These are phyloP conservation scores for Ditylenchus dipsaci DNA, from an alignment of 1,140 invertebrate genomes.

Conservation along the genomic window DNA sequence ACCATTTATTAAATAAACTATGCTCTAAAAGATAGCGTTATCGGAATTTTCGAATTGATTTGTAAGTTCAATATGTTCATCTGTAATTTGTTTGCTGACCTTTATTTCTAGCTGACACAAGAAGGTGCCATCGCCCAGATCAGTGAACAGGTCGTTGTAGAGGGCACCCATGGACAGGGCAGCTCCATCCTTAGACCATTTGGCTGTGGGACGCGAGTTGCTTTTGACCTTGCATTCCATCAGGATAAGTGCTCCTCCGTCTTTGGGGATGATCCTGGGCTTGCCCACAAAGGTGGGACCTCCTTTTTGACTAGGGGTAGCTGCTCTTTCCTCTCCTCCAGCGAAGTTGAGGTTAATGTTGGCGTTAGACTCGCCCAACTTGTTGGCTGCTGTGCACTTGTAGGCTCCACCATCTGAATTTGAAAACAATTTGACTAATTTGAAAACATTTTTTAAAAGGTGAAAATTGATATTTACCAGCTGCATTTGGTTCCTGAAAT, in stretches of 20 bases:
- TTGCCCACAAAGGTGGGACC: constrained; percentile 88
- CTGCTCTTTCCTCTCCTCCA: constrained; percentile 76
- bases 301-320: constrained; percentile 68
- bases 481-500: constrained; percentile 75
- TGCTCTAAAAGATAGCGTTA: too few species aligned
- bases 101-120: constrained; percentile 81
- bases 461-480: constrained; percentile 48
- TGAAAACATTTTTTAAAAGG: too few species aligned
- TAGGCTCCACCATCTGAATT: constrained; percentile 85
- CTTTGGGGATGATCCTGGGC: constrained; percentile 93
- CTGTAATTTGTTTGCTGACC: too few species aligned
- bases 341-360: constrained; percentile 99
- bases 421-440: too few species aligned
- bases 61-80: too few species aligned
- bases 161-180: constrained; percentile 74
- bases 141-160: constrained; percentile 80
- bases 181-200: constrained; percentile 69
- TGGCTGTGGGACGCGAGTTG: constrained; percentile 74
- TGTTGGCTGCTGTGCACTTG: constrained; percentile 96
- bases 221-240: constrained; percentile 92
- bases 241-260: constrained; percentile 80
- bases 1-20: too few species aligned
- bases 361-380: constrained; percentile 95
- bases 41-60: too few species aligned
- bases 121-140: constrained; percentile 78